Evolutionary conservation across 2,888 invertebrate species (phyloP).

Genomic region (Plagodis dolabraria): DNA sequence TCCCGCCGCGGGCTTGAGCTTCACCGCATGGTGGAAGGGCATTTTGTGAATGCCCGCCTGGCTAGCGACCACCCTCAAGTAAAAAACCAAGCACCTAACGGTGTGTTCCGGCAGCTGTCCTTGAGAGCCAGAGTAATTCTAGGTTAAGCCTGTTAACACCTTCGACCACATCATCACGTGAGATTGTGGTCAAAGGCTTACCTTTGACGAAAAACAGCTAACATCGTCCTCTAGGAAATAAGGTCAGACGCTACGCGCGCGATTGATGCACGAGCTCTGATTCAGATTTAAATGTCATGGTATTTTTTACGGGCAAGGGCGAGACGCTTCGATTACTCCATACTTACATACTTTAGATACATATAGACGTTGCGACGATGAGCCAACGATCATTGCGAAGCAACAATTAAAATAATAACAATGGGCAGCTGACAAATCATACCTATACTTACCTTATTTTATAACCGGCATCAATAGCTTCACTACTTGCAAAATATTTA

Average conservation of each 20-base stretch:
- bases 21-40: no score
- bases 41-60: no score
- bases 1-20: no score
- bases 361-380: slow-evolving; percentile 18
- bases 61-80: no score
- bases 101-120: no score
- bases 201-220: slow-evolving; percentile 55
- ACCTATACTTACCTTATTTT: slow-evolving; percentile 7
- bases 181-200: no score
- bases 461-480: background rate
- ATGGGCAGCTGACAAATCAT: slow-evolving; percentile 5
- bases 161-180: no score
- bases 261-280: slow-evolving; percentile 45
- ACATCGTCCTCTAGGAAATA: slow-evolving; percentile 35
- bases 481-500: slow-evolving; percentile 19
- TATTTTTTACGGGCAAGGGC: slow-evolving; percentile 64
- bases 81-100: no score
- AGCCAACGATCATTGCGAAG: slow-evolving; percentile 36
- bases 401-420: slow-evolving; percentile 22
- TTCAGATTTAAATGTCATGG: slow-evolving; percentile 66
- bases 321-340: slow-evolving; percentile 45
- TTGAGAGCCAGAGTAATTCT: no score
- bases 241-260: slow-evolving; percentile 52
- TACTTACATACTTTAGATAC: slow-evolving; percentile 24
- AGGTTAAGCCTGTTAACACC: no score